Conservation (phyloP, 53 echinoderm and acorn worm genomes). For the Luidia sarsii region DNA sequence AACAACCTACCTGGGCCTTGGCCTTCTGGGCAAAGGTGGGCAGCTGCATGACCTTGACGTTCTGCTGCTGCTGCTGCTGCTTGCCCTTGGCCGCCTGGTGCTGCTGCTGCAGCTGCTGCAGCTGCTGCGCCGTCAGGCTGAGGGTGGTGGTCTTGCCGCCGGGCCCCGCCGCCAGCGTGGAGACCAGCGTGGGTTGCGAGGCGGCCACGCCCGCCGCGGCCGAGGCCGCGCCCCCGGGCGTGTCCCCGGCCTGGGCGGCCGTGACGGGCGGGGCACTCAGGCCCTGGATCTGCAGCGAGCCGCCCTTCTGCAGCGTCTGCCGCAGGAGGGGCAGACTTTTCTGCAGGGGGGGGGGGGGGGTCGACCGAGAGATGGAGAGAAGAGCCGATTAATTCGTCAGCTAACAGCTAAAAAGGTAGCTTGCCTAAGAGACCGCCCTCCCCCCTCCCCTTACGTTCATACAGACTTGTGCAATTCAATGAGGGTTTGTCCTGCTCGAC, state of each 20-base stretch:
- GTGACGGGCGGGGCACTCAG: constrained; percentile 61
- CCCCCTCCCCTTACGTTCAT: no score
- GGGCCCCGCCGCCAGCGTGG: constrained; percentile 30
- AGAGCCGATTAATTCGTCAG: constrained; percentile 88
- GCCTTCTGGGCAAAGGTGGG: constrained; percentile 25
- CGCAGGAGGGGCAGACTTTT: constrained; percentile 94
- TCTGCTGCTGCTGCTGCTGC: constrained; percentile 7
- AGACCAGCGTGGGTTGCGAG: constrained; percentile 18
- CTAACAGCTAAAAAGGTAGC: no score
- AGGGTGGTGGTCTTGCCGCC: constrained; percentile 48
- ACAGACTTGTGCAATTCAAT: no score
- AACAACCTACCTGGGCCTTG: constrained; percentile 30
- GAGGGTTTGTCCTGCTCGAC: no score
- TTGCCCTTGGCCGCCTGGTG: constrained; percentile 25
- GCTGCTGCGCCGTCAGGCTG: constrained; percentile 56
- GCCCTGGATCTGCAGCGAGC: constrained; percentile 68
- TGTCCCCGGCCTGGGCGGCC: constrained; percentile 24
- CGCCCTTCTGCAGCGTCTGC: constrained; percentile 74
- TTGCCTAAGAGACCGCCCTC: no score
- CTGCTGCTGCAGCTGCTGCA: constrained; percentile 44
- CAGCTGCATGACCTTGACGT: constrained; percentile 34
- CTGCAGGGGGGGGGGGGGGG: constrained; percentile 21
- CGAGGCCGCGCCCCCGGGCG: constrained; percentile 1
- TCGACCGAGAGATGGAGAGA: constrained; percentile 74
- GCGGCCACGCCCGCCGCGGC: constrained; percentile 25